Conservation (phyloP, 2,113 vertebrate genomes). For the Oreochromis niloticus region DNA sequence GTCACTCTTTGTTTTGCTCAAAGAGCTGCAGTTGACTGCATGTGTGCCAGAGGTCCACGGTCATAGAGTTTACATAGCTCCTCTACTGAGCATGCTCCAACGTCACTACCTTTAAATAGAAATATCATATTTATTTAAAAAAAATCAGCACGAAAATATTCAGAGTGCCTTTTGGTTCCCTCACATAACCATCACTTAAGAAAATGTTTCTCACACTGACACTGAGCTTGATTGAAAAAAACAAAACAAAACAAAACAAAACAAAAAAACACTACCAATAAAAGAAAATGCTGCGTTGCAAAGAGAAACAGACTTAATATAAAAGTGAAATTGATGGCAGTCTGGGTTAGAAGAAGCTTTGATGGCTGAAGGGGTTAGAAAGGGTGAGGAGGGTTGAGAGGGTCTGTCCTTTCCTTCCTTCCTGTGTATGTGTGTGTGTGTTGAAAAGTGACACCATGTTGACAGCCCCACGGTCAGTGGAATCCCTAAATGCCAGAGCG, state of each 20-base stretch:
- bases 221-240: background rate
- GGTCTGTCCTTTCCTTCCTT: slow-evolving; percentile 41
- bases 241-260: background rate
- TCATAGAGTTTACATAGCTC: slow-evolving; percentile 12
- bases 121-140: background rate
- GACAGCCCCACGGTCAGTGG: slow-evolving; percentile 55
- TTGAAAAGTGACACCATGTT: slow-evolving; percentile 67
- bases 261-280: background rate
- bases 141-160: background rate
- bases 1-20: slow-evolving; percentile 29
- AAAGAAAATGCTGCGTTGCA: background rate
- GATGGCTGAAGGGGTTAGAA: background rate
- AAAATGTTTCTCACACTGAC: background rate
- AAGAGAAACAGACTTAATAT: background rate
- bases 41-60: slow-evolving; percentile 28
- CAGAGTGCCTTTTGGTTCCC: background rate
- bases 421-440: slow-evolving; percentile 31
- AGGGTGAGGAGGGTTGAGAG: background rate
- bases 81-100: background rate
- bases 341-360: background rate
- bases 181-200: background rate
- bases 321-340: background rate
- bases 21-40: slow-evolving; percentile 25
- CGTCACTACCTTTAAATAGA: background rate
- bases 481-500: slow-evolving; percentile 61